Evolutionary conservation across 2,888 invertebrate species (phyloP), one percentile per base, ranked within the genome.

Genomic region (Agriopis leucophaearia): DNA sequence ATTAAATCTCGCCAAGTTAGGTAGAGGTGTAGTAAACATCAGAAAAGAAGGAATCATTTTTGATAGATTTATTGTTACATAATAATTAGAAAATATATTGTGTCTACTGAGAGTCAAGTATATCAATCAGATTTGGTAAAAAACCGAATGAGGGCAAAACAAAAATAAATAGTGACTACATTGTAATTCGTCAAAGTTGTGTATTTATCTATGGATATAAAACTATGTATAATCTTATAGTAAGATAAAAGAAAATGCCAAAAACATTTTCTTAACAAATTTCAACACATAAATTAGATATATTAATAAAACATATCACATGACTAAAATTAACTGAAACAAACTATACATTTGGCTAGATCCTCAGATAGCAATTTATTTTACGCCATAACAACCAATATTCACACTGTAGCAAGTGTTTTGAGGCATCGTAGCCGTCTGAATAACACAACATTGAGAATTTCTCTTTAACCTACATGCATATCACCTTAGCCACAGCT

Each of bases 401-500:
- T 83, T 85, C 82, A 83, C 78, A 78, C 76, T 79, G 55, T 81
- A 59, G 64, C 40, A 18, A 36, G 68, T 55, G 82, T 77, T n/a
- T 80, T 74, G 84, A 87, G 84, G 85, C 83, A 78, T 75, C 71
- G 72, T 76, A 82, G 84, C 81, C 83, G 74, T 83, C 65, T 70
- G 84, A 85, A 78, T 80, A 88, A 91, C 92, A 92, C 93, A 94
- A 92, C 91, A 85, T 91, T 92, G 89, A 92, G 88, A 91, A 92
- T 88, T 87, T 86, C 87, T 84, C 85, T 85, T 89, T 88, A 88
- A 88, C 78, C 89, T 91, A 90, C 84, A 81, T 83, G 48, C 67
- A 84, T 92, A 96, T 97, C 97, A 98, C 96, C 98, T 97, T 84
- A 99, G 96, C 98, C 98, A 99, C 74, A 99, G 95, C 92, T 99